Conservation (phyloP, 2,113 vertebrate species). For the Spea bombifrons region DNA sequence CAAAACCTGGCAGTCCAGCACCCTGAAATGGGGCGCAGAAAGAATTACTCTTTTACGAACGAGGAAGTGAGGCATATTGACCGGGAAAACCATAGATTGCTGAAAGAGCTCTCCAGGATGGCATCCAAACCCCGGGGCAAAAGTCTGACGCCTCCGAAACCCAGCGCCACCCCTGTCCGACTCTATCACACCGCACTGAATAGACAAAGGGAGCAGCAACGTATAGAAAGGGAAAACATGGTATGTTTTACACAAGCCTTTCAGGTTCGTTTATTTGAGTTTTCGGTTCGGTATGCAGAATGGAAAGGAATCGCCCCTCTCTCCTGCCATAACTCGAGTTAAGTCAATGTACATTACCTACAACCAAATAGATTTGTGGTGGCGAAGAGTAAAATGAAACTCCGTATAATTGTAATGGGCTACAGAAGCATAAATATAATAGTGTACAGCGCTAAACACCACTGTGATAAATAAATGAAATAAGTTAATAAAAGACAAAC, state of each 20-base stretch:
- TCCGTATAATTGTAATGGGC: too few species aligned
- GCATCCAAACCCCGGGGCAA: slow-evolving; percentile 61
- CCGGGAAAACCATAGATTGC: slow-evolving; percentile 85
- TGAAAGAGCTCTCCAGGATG: slow-evolving; percentile 76
- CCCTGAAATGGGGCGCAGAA: slow-evolving; percentile 62
- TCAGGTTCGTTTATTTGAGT: too few species aligned
- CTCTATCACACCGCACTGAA: slow-evolving; percentile 82
- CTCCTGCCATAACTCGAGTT: too few species aligned
- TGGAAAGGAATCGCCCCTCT: too few species aligned
- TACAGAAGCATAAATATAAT: too few species aligned
- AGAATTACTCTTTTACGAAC: slow-evolving; percentile 86
- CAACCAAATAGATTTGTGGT: too few species aligned
- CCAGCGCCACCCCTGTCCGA: slow-evolving; percentile 48
- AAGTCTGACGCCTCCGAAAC: slow-evolving; percentile 57
- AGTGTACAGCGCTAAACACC: too few species aligned
- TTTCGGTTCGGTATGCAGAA: too few species aligned
- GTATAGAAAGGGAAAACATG: slow-evolving; percentile 90
- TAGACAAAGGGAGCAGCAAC: slow-evolving; percentile 83
- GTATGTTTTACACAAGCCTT: slow-evolving; percentile 66
- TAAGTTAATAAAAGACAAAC: too few species aligned
- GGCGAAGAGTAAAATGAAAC: too few species aligned
- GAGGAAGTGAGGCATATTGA: slow-evolving; percentile 84
- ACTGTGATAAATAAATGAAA: too few species aligned
- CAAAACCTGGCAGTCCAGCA: slow-evolving; percentile 60
- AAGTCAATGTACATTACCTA: too few species aligned